Evolutionary conservation across 1,140 invertebrate species (phyloP), one percentile per base, ranked within the genome.

Genomic region (Bombyx mandarina): DNA sequence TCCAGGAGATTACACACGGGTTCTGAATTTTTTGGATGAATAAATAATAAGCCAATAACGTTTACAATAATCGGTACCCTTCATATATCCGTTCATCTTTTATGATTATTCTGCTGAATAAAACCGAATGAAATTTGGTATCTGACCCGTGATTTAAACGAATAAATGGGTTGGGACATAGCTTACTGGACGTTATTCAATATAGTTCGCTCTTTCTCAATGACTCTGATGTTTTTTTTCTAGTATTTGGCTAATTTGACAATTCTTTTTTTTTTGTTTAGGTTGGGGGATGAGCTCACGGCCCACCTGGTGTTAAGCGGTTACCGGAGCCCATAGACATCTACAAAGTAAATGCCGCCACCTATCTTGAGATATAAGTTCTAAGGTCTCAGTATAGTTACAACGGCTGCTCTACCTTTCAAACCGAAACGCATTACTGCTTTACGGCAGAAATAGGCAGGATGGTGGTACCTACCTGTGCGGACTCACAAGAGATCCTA

Each of bases 81-180:
- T 60, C 56, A 59, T 59, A 63, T 57, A 59, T 45, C 58, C 61
- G 55, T 52, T 47, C 57, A 63, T 58, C 57, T 48, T 64, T 58
- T 54, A 48, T 52, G 57, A 62, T 64, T 60, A 67, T 65, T 58
- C 58, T 58, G 50, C 52, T 58, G 54, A 62, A 67, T 64, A 61
- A 67, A 64, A 63, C 54, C 59, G 60, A 49, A 54, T 58, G 62
- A 65, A 67, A 67, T 67, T 56, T 35, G 26, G 60, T 64, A 67
- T 65, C 60, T 59, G 56, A 44, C 47, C 54, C 54, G 48, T 65
- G 63, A 67, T 63, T 64, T 55, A 54, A 54, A 18, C 44, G 58
- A 58, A 56, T 57, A 56, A 62, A 60, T 56, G 45, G 60, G 52
- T 60, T 62, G 58, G 57, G 47, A 56, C 46, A 54, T 47, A 26